Conservation (phyloP, 2,113 vertebrate species). For the Pelmatolapia mariae region DNA sequence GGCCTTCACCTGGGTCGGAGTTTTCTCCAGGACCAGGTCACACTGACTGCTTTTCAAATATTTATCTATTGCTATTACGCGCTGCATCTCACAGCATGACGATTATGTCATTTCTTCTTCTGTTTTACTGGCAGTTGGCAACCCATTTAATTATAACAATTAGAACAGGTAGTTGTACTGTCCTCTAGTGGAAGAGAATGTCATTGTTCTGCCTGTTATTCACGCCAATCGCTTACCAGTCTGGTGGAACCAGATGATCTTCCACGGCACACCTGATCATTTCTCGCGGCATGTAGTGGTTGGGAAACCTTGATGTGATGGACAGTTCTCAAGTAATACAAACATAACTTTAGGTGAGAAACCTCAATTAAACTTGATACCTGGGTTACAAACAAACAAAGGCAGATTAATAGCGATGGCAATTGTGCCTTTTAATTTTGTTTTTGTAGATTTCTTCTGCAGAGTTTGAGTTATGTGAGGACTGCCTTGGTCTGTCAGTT, state of each 20-base stretch:
- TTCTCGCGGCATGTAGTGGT: neutral
- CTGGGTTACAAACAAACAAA: neutral
- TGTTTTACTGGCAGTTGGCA: neutral
- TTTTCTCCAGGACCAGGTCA: neutral
- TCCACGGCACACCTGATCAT: neutral
- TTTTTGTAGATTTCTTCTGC: neutral
- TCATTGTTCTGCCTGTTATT: neutral
- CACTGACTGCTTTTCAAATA: neutral
- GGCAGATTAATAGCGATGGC: neutral
- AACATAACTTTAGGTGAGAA: neutral
- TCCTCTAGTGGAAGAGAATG: neutral
- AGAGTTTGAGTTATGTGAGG: neutral
- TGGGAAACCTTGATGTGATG: neutral
- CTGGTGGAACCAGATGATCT: neutral
- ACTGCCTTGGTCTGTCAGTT: neutral
- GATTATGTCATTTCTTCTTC: neutral
- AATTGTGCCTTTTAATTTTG: neutral
- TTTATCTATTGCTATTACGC: neutral
- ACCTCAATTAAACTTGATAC: neutral
- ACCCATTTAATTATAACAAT: neutral
- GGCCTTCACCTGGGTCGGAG: neutral
- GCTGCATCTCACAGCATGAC: neutral
- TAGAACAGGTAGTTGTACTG: neutral
- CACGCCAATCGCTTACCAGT: neutral
- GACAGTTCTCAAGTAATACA: neutral